Base-by-base conservation (phyloP, 2,888 invertebrate genomes). In the Craniophora ligustri region DNA sequence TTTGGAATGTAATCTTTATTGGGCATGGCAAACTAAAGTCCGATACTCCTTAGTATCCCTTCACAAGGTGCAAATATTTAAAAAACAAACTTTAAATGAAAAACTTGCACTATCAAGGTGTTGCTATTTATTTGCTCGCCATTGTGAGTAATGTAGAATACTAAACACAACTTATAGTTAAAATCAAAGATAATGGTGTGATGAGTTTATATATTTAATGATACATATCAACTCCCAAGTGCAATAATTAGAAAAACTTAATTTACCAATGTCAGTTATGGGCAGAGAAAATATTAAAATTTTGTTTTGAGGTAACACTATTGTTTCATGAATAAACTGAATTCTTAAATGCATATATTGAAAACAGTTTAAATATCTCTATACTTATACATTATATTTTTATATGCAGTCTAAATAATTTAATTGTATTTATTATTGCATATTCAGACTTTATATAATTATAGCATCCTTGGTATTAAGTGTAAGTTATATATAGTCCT, bases 161-260 rank as follows among this genome's bases (percentile, higher is more conserved):
- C 53, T 69, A 71, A 62, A 64, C 58, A 68, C 49, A 72, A 67
- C 64, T 69, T 72, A 72, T 28, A 58, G 15, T 58, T 60, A 51
- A 59, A 49, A 36, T 42, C 40, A 45, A 55, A 65, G 39, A 53
- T 49, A 51, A 50, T 55, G 56, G 54, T 63, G 48, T 51, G 38
- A 67, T 31, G 59, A 39, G 51, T 50, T 35, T 58, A 5, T 0
- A 48, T 11, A 42, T 40, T 38, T 32, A 53, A 32, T 56, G 38
- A 39, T 38, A 42, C 30, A 48, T 42, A 46, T 46, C 18, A 44
- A 44, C 42, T n/a, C 47, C 56, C 57, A 63, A 71, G 57, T 51
- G 58, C 58, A 49, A 56, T 56, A 36, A 30, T 36, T 44, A n/a
- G n/a, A n/a, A n/a, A n/a, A n/a, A n/a, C n/a, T n/a, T n/a, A n/a